A percentile compares a stretch with the other conserved stretches of the same genome.
These are phyloP conservation scores for Anabas testudineus DNA, from an alignment of 2,797 vertebrate species.

Conservation along the genomic window DNA sequence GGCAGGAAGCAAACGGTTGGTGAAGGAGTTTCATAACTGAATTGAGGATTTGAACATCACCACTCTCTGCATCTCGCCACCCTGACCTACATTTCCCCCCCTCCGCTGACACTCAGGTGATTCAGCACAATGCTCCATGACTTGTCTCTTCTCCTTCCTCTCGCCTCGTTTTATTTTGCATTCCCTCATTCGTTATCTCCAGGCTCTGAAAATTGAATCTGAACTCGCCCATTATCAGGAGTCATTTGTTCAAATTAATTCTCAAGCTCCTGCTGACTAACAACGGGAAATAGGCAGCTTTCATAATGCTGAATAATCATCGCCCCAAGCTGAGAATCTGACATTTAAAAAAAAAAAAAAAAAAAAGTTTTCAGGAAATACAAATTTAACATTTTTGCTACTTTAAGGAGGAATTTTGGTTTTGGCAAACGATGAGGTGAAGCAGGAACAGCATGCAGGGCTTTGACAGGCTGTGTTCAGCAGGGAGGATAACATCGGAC, in stretches of 20 bases:
- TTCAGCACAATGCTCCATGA: constrained; percentile 62
- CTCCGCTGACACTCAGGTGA: constrained; percentile 66
- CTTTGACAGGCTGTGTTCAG: background rate
- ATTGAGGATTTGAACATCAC: constrained; percentile 58
- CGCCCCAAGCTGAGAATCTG: constrained; percentile 23
- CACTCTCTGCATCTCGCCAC: constrained; percentile 43
- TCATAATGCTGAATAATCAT: constrained; percentile 39
- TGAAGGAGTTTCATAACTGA: constrained; percentile 68
- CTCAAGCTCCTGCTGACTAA: constrained; percentile 24
- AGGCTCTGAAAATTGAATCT: constrained; percentile 35
- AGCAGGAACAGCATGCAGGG: too few species aligned
- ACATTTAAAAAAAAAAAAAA: constrained; percentile 34
- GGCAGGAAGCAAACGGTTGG: constrained; percentile 64
- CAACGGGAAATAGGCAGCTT: constrained; percentile 47
- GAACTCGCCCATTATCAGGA: constrained; percentile 41
- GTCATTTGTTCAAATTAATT: constrained; percentile 56
- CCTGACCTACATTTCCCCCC: constrained; percentile 66
- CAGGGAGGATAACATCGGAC: background rate
- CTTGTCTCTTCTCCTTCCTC: background rate
- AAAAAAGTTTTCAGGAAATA: constrained; percentile 8
- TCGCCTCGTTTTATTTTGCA: constrained; percentile 22
- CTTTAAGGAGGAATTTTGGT: too few species aligned
- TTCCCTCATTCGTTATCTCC: constrained; percentile 32
- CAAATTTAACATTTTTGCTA: constrained; percentile 11
- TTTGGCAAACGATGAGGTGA: too few species aligned